Evolutionary conservation across 2,113 vertebrate genomes (phyloP).

Genomic region (Lagopus leucura): DNA sequence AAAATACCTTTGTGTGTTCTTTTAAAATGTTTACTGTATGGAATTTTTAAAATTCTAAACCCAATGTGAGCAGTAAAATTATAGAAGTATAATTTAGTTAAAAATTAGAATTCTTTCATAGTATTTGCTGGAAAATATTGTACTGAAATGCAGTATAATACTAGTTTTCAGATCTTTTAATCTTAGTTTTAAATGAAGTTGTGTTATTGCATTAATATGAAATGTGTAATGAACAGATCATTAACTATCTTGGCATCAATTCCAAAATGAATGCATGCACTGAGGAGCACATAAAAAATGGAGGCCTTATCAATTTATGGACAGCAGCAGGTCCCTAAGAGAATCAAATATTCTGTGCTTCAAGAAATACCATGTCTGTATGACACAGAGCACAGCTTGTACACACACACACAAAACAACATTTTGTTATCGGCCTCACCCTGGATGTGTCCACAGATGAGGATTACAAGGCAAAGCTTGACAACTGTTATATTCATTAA

Average conservation of each 20-base stretch:
- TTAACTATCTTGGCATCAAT: slow-evolving; percentile 13
- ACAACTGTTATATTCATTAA: not conserved
- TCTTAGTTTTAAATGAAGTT: not conserved
- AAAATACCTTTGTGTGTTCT: not conserved
- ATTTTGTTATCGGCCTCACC: not conserved
- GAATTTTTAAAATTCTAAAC: not conserved
- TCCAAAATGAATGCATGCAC: not conserved
- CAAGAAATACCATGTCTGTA: not conserved
- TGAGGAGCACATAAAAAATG: not conserved
- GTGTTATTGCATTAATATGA: not conserved
- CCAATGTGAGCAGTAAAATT: not conserved
- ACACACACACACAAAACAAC: not conserved
- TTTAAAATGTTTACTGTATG: not conserved
- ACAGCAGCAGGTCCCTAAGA: not conserved
- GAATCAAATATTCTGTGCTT: slow-evolving; percentile 17
- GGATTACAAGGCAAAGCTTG: not conserved
- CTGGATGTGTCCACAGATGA: not conserved
- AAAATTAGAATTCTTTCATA: not conserved
- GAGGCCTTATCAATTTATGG: slow-evolving; percentile 34
- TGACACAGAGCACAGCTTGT: not conserved
- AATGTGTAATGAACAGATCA: not conserved
- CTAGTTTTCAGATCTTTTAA: not conserved
- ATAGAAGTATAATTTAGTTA: not conserved
- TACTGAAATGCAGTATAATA: not conserved
- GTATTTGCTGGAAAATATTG: not conserved